Conservation (phyloP, 1,140 invertebrate genomes). For the Phymorhynchus buccinoides region DNA sequence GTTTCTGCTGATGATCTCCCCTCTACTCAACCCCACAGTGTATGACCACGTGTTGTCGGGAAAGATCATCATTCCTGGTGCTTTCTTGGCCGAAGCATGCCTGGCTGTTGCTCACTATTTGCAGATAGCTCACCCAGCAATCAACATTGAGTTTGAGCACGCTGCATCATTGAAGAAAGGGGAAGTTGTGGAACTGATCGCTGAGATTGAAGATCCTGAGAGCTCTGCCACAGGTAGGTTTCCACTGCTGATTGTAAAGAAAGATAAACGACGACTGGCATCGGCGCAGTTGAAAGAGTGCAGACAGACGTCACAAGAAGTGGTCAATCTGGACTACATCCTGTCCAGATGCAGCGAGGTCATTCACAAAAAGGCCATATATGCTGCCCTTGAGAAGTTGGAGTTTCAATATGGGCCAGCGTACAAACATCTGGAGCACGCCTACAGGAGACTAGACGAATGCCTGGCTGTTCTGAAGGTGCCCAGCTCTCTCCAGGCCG, state of each 20-base stretch:
- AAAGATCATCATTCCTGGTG: conserved; percentile 46
- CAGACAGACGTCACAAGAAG: background rate
- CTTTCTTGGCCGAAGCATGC: conserved; percentile 44
- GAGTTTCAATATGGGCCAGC: conserved; percentile 55
- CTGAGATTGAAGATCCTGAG: background rate
- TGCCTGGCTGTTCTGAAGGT: conserved; percentile 50
- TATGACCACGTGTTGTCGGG: conserved; percentile 47
- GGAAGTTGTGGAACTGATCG: background rate
- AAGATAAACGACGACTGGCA: background rate
- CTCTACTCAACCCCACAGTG: conserved; percentile 32
- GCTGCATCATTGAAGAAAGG: background rate
- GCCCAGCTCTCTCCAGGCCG: conserved; percentile 42
- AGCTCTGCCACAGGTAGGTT: background rate
- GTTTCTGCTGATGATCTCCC: conserved; percentile 15
- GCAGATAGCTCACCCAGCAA: background rate
- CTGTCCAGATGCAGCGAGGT: conserved; percentile 45
- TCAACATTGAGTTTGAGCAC: conserved; percentile 38
- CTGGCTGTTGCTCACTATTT: conserved; percentile 38
- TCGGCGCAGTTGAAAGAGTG: background rate
- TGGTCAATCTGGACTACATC: conserved; percentile 43
- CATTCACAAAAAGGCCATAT: conserved; percentile 48
- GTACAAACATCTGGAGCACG: conserved; percentile 43
- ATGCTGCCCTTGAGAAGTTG: conserved; percentile 45
- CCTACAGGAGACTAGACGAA: conserved; percentile 44
- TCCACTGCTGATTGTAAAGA: background rate